Conservation (phyloP, 2,888 invertebrate species). For the Salticus scenicus region DNA sequence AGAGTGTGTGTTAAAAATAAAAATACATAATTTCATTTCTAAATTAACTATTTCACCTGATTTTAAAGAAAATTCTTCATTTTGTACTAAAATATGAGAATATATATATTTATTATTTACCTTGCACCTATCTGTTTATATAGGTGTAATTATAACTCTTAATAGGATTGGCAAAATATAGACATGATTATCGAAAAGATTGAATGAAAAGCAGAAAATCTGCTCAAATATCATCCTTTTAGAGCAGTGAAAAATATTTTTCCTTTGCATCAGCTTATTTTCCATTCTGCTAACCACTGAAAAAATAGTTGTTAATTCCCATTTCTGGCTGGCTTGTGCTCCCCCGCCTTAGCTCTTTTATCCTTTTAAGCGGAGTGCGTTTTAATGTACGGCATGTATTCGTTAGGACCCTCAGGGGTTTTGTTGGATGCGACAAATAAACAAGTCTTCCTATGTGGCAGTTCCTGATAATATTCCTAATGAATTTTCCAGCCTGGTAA, state of each 20-base stretch:
- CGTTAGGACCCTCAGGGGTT: constrained; percentile 12
- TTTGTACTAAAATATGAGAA: too few species aligned
- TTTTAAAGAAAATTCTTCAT: too few species aligned
- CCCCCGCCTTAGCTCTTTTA: constrained; percentile 20
- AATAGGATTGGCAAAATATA: too few species aligned
- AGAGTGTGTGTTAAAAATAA: too few species aligned
- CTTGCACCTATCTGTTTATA: too few species aligned
- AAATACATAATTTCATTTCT: too few species aligned
- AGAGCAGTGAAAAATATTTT: background rate
- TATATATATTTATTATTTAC: too few species aligned
- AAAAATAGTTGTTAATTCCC: constrained; percentile 12
- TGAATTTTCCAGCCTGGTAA: background rate
- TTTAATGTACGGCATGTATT: constrained; percentile 48
- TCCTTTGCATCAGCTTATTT: background rate
- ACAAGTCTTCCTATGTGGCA: constrained; percentile 5
- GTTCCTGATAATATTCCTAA: constrained; percentile 17
- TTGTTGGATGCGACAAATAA: constrained; percentile 6
- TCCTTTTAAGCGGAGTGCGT: constrained; percentile 59
- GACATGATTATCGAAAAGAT: too few species aligned
- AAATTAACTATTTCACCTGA: too few species aligned
- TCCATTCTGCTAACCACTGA: background rate
- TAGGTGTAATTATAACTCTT: too few species aligned
- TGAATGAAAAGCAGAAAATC: too few species aligned
- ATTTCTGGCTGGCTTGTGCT: background rate
- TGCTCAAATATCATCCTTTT: background rate